Percentiles rank a stretch among this genome's conserved stretches.
These are phyloP conservation scores for Macrosteles quadrilineatus DNA, from an alignment of 1,140 invertebrate species.

Conservation along the genomic window DNA sequence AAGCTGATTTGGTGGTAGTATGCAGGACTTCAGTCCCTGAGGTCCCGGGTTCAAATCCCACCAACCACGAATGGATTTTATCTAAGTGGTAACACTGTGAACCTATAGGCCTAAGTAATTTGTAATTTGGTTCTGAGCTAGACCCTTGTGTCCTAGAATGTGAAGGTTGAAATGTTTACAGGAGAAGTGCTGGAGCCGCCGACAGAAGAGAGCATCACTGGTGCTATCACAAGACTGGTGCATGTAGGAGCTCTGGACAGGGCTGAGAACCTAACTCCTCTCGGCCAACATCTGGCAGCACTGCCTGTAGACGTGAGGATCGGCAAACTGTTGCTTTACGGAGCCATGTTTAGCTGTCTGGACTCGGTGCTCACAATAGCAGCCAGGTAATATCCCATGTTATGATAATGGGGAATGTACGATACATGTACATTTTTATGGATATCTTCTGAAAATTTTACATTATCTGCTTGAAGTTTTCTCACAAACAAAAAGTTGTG, in stretches of 20 bases:
- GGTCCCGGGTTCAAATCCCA: too few relatives aligned
- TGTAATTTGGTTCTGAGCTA: neutral
- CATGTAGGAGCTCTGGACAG: constrained; percentile 87
- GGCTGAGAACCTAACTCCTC: constrained; percentile 74
- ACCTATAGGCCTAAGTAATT: neutral
- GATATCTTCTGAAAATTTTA: too few relatives aligned
- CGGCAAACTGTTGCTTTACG: constrained; percentile 88
- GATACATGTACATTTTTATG: too few relatives aligned
- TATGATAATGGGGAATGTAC: too few relatives aligned
- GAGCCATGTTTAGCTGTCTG: constrained; percentile 89
- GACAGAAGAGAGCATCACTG: constrained; percentile 68
- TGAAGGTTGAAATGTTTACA: constrained; percentile 40
- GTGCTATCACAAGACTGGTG: constrained; percentile 73
- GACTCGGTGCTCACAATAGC: constrained; percentile 93
- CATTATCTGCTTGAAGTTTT: too few relatives aligned
- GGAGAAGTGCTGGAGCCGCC: constrained; percentile 81
- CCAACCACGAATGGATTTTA: too few relatives aligned
- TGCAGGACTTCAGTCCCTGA: too few relatives aligned
- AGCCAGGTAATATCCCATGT: too few relatives aligned
- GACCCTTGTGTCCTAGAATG: neutral
- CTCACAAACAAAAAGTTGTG: too few relatives aligned
- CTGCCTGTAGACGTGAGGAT: constrained; percentile 89
- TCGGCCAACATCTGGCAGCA: constrained; percentile 88
- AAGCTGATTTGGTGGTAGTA: too few relatives aligned
- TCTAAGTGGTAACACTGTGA: too few relatives aligned